Conservation (phyloP, 2,888 invertebrate genomes). For the Dryomyza anilis region DNA sequence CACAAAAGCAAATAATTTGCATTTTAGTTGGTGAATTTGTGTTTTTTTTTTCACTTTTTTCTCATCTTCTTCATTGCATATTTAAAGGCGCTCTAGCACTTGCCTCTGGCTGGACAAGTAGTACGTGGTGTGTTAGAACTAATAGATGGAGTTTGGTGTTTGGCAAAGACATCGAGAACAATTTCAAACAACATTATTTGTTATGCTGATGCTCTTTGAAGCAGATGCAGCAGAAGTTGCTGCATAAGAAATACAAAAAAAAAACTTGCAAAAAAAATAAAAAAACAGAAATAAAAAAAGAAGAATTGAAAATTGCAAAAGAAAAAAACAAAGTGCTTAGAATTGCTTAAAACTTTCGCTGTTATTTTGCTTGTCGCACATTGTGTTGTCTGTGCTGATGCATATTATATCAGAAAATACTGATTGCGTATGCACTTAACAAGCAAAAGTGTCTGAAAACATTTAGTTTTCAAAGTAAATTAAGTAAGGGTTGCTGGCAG, state of each 20-base stretch:
- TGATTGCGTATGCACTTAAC: conserved; percentile 22
- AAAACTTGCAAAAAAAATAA: not conserved
- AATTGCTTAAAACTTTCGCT: conserved; percentile 6
- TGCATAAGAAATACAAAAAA: no score
- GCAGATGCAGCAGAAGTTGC: no score
- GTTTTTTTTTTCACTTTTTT: not conserved
- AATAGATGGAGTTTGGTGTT: no score
- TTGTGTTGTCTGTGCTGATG: no score
- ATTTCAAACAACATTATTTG: conserved; percentile 18
- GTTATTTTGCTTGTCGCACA: not conserved
- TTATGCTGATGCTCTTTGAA: no score
- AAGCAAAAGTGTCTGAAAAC: not conserved
- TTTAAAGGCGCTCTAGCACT: not conserved
- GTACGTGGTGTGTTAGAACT: no score
- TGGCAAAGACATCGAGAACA: no score
- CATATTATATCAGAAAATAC: conserved; percentile 4
- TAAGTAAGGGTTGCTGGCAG: conserved; percentile 9
- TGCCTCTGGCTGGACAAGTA: not conserved
- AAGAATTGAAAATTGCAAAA: no score
- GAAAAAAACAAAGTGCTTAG: not conserved
- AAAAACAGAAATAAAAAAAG: no score
- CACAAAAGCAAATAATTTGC: conserved; percentile 25
- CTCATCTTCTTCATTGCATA: not conserved
- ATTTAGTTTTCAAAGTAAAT: conserved; percentile 20
- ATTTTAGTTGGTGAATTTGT: conserved; percentile 14